These are phyloP conservation scores for Oegoconia quadripuncta DNA, from an alignment of 2,888 invertebrate species.

Conservation along the genomic window DNA sequence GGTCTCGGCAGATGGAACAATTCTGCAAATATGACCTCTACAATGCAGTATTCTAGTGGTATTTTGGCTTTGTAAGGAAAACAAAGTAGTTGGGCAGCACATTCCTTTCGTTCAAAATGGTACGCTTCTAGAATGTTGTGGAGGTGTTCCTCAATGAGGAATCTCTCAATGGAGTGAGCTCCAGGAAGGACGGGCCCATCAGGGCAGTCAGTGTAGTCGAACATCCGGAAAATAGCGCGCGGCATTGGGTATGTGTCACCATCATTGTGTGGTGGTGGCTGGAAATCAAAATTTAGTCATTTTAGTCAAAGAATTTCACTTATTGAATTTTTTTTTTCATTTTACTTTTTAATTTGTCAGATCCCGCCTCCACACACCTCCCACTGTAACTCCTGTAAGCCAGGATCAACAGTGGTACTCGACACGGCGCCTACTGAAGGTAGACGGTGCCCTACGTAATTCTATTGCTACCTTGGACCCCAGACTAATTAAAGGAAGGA, in stretches of 20 bases:
- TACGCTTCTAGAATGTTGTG: conserved; percentile 95
- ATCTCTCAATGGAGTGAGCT: conserved; percentile 97
- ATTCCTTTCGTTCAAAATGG: conserved; percentile 94
- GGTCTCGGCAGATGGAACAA: conserved; percentile 95
- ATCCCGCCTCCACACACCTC: too few relatives aligned
- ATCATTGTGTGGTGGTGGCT: conserved; percentile 96
- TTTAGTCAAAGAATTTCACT: too few relatives aligned
- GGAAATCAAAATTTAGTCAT: conserved; percentile 41
- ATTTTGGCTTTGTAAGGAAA: conserved; percentile 96
- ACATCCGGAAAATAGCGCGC: conserved; percentile 96
- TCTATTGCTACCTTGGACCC: too few relatives aligned
- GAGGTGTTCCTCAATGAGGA: conserved; percentile 98
- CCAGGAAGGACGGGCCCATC: conserved; percentile 95
- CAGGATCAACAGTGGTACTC: too few relatives aligned
- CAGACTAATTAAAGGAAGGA: too few relatives aligned
- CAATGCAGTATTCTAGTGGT: conserved; percentile 98
- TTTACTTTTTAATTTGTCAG: too few relatives aligned
- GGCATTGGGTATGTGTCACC: conserved; percentile 96
- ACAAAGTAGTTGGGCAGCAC: conserved; percentile 93
- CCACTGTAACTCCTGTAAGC: too few relatives aligned
- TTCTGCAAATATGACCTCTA: conserved; percentile 97
- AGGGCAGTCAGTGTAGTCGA: conserved; percentile 99
- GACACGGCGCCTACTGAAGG: too few relatives aligned
- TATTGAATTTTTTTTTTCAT: too few relatives aligned
- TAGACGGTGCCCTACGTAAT: too few relatives aligned